These are phyloP conservation scores for Eupeodes luniger DNA, from an alignment of 2,888 invertebrate species.

Conservation along the genomic window DNA sequence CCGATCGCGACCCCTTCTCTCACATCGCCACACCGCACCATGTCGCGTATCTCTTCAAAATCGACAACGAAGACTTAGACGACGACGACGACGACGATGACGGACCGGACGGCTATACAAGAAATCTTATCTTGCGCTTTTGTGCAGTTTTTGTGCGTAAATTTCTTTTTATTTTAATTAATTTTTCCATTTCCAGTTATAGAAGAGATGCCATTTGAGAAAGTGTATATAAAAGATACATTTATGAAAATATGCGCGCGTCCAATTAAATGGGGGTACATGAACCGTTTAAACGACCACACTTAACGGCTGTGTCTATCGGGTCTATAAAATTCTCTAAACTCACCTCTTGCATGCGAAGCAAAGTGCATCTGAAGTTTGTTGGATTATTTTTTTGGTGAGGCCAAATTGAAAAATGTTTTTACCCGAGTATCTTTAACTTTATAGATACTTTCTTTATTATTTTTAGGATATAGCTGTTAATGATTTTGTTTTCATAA, in stretches of 20 bases:
- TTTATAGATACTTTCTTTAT: conserved; percentile 33
- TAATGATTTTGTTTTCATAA: not conserved
- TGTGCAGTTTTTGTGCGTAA: conserved; percentile 68
- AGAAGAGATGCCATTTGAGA: conserved; percentile 69
- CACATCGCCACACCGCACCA: no score
- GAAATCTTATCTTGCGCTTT: conserved; percentile 41
- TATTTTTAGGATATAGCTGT: not conserved
- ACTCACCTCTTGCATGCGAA: not conserved
- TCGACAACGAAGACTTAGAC: not conserved
- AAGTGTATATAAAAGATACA: conserved; percentile 64
- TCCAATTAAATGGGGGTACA: conserved; percentile 71
- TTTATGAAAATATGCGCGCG: conserved; percentile 52
- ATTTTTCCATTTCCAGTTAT: conserved; percentile 68
- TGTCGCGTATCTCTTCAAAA: no score
- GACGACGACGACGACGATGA: not conserved
- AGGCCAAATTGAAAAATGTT: conserved; percentile 9
- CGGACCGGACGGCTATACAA: not conserved
- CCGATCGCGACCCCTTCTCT: not conserved
- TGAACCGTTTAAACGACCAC: conserved; percentile 62
- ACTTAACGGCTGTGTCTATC: conserved; percentile 11
- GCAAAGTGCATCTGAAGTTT: not conserved
- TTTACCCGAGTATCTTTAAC: conserved; percentile 15
- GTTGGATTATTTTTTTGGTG: conserved; percentile 6
- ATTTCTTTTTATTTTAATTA: conserved; percentile 74
- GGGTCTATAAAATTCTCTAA: not conserved